These are phyloP conservation scores for Dasyurus viverrinus DNA, from an alignment of 2,113 vertebrate species.

Conservation along the genomic window DNA sequence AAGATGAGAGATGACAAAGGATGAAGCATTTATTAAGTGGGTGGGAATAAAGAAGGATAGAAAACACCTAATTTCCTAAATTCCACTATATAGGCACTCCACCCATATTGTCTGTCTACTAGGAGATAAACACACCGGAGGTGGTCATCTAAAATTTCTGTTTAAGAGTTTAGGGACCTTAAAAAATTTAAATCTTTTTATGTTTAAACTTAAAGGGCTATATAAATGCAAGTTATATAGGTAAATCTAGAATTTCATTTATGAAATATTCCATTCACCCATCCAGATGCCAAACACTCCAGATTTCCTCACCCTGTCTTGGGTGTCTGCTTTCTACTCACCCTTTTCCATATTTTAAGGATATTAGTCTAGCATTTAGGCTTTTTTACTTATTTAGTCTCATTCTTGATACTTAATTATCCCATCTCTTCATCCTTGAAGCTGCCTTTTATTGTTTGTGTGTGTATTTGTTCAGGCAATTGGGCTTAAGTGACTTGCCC, in stretches of 20 bases:
- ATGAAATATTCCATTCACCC: background rate
- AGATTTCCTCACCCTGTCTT: background rate
- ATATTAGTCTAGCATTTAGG: background rate
- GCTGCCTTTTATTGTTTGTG: background rate
- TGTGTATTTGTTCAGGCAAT: too few species aligned
- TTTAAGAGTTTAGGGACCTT: background rate
- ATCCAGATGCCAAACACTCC: background rate
- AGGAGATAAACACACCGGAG: background rate
- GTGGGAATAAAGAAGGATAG: rapidly evolving
- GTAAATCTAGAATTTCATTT: background rate
- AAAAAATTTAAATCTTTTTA: background rate
- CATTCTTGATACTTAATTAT: background rate
- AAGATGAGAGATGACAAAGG: background rate
- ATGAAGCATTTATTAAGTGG: background rate
- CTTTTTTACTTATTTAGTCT: background rate
- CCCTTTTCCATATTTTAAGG: background rate
- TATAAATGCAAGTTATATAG: background rate
- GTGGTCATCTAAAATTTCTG: background rate
- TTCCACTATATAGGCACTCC: background rate
- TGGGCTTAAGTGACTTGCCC: too few species aligned
- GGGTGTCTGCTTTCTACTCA: background rate
- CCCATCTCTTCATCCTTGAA: background rate
- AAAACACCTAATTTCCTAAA: background rate
- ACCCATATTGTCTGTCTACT: background rate
- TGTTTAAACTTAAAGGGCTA: background rate